Conservation (phyloP, 2,113 vertebrate species). For the Corythornis vintsioides region DNA sequence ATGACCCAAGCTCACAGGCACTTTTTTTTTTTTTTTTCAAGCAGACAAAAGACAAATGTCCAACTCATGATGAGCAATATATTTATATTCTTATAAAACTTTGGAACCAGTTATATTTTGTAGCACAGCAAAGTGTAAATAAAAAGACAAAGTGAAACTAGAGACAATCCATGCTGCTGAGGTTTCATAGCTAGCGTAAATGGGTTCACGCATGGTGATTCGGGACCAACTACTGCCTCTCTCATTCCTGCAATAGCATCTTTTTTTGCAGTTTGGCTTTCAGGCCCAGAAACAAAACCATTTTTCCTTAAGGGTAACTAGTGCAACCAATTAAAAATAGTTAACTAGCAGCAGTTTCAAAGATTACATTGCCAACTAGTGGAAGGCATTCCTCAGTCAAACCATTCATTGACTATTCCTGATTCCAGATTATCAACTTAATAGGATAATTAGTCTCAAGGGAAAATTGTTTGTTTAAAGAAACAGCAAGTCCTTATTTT, state of each 20-base stretch:
- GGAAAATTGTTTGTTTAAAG: background rate
- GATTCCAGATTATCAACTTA: background rate
- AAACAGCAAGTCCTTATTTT: background rate
- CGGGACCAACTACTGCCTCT: background rate
- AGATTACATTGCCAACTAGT: background rate
- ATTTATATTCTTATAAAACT: background rate
- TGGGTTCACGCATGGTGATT: accelerated
- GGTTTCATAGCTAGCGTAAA: accelerated
- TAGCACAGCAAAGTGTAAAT: background rate
- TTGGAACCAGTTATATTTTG: background rate
- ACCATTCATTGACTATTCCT: background rate
- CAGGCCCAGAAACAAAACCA: background rate
- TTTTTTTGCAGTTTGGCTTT: background rate
- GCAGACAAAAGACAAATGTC: background rate
- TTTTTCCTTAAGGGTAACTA: background rate
- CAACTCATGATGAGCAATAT: background rate
- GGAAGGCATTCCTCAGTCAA: background rate
- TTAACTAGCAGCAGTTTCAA: background rate
- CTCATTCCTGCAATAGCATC: background rate
- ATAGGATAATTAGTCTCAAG: background rate
- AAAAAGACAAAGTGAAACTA: background rate
- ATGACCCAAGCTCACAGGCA: background rate
- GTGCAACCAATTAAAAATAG: background rate
- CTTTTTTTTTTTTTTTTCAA: background rate
- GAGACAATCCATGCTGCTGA: accelerated